Base-by-base conservation (phyloP, 2,888 invertebrate genomes). In the Dasysyrphus albostriatus region DNA sequence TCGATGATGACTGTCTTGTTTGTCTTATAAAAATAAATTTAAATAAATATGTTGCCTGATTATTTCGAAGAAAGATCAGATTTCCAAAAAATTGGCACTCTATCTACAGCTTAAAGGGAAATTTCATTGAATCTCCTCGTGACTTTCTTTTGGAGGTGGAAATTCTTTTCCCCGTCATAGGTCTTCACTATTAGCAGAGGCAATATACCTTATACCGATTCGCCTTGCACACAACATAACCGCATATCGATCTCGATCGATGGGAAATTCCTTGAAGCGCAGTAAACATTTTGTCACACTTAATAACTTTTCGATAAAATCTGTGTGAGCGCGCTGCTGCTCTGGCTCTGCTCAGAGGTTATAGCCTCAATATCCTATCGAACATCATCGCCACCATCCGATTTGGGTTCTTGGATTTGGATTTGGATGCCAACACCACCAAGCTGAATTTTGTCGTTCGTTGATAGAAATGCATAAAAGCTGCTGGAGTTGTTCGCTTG, bases 251-350 rank as follows among this genome's bases (percentile, higher is more conserved):
- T 82, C 78, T 82, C 82, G 69, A 78, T 83, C 87, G 85, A 82
- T 87, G 87, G 87, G 87, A 87, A 87, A 87, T 87, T 83, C 87
- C 88, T 81, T 80, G 79, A 76, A 88, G 88, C 83, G 83, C 88
- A 84, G 77, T 88, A 84, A 82, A 88, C 85, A 80, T 88, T 88
- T 88, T 88, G 88, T 88, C 88, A 88, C 88, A 88, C 85, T 88
- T 88, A 88, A 88, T 88, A 88, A 88, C 82, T 88, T 85, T 76
- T 73, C 88, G 88, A 88, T 88, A 84, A 58, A 83, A 88, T 88
- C 88, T 54, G 59, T 80, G 70, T 56, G 74, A n/a, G 61, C 61
- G 54, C 59, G 75, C 83, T 32, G n/a, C n/a, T 7, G 24, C 24
- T 24, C 24, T 24, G 24, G 24, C 32, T 78, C 75, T 78, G 82